Evolutionary conservation across 2,888 invertebrate species (phyloP).

Genomic region (Leptothorax acervorum): DNA sequence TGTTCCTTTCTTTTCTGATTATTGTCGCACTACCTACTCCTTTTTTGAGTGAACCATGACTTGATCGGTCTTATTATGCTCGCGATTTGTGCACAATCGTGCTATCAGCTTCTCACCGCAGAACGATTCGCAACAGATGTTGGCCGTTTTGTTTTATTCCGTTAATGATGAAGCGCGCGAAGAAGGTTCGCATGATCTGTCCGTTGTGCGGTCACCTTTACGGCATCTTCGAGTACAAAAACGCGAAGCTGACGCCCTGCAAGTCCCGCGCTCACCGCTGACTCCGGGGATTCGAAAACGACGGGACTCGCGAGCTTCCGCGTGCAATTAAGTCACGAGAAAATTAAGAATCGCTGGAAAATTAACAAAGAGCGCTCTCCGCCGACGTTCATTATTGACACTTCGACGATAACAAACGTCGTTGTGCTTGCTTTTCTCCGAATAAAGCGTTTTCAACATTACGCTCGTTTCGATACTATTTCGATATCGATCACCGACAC

Average conservation of each 20-base stretch:
- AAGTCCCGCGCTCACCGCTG: conserved; percentile 23
- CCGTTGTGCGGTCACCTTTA: conserved; percentile 73
- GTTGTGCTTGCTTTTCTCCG: not conserved
- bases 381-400: not conserved
- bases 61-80: conserved; percentile 10
- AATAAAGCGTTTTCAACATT: conserved; percentile 24
- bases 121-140: conserved; percentile 61
- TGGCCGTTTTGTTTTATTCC: conserved; percentile 75
- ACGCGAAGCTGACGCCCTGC: conserved; percentile 54
- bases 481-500: conserved; percentile 9
- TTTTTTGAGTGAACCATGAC: not conserved
- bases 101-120: conserved; percentile 1
- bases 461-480: conserved; percentile 19
- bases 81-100: not conserved
- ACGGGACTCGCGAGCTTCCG: conserved; percentile 55
- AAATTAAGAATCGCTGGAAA: conserved; percentile 9
- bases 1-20: not conserved
- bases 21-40: not conserved
- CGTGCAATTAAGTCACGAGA: not conserved
- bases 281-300: conserved; percentile 54
- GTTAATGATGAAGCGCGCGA: conserved; percentile 75
- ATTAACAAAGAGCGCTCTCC: conserved; percentile 31
- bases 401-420: conserved; percentile 16
- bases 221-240: conserved; percentile 63
- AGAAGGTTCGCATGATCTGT: conserved; percentile 72